phyloP scores from a whole-genome alignment of 2,888 invertebrate genomes.

The Scaptomyza caliginosa region DNA sequence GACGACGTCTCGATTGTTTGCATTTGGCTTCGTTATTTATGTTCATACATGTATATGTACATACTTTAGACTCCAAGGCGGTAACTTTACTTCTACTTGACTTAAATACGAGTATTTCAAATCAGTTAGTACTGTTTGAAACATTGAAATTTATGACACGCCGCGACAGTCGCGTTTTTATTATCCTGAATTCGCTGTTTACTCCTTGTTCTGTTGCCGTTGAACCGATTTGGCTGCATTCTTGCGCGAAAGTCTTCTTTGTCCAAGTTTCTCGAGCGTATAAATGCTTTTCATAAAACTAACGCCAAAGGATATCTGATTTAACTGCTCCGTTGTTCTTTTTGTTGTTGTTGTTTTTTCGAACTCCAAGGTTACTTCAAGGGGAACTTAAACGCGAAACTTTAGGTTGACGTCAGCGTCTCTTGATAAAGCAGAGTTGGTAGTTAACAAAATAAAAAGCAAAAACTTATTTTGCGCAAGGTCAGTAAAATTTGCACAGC shows the following conservation, averaged over 20 bases:
- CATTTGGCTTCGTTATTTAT: slow-evolving; percentile 34
- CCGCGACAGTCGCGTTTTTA: slow-evolving; percentile 62
- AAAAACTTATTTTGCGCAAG: slow-evolving; percentile 61
- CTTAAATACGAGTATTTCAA: slow-evolving; percentile 61
- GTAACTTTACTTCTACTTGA: slow-evolving; percentile 40
- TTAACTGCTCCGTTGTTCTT: slow-evolving; percentile 31
- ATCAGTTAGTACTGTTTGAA: slow-evolving; percentile 61
- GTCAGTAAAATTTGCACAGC: slow-evolving; percentile 64
- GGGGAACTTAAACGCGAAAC: slow-evolving; percentile 62
- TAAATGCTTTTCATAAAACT: slow-evolving; percentile 65
- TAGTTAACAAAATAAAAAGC: slow-evolving; percentile 3
- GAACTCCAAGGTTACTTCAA: slow-evolving; percentile 65
- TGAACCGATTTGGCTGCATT: slow-evolving; percentile 48
- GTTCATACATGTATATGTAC: background rate
- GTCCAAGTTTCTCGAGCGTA: slow-evolving; percentile 63
- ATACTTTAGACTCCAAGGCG: background rate
- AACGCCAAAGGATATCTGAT: slow-evolving; percentile 60
- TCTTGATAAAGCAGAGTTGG: slow-evolving; percentile 12
- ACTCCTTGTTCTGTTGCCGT: background rate
- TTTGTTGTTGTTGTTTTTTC: slow-evolving; percentile 9
- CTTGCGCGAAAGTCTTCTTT: slow-evolving; percentile 48
- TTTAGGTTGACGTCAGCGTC: slow-evolving; percentile 25
- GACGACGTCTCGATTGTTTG: slow-evolving; percentile 65
- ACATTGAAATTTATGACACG: slow-evolving; percentile 73
- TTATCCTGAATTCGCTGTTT: slow-evolving; percentile 31